A percentile compares a stretch with the other conserved stretches of the same genome.
These are phyloP conservation scores for Scaptomyza hsui DNA, from an alignment of 1,140 invertebrate species.

Conservation along the genomic window DNA sequence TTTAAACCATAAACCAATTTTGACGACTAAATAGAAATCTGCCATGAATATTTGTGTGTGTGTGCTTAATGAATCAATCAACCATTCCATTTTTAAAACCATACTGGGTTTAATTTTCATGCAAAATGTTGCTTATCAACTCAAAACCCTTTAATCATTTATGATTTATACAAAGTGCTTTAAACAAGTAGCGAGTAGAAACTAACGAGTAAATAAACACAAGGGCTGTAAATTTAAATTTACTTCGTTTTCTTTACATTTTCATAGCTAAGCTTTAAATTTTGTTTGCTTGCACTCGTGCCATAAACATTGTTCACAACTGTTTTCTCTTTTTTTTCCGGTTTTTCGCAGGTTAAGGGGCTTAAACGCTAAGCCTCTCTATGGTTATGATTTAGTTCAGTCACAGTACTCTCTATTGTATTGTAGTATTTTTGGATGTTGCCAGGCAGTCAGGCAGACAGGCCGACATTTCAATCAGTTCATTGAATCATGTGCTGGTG, in stretches of 20 bases:
- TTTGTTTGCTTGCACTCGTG: neutral
- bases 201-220: too few relatives aligned
- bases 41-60: too few relatives aligned
- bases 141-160: too few relatives aligned
- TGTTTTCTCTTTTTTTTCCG: constrained; percentile 7
- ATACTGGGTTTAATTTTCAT: too few relatives aligned
- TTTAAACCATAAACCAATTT: too few relatives aligned
- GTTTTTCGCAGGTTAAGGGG: constrained; percentile 17
- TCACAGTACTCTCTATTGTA: neutral
- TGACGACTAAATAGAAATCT: too few relatives aligned
- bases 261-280: neutral
- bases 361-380: constrained; percentile 1
- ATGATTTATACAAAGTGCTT: too few relatives aligned
- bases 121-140: too few relatives aligned
- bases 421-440: neutral
- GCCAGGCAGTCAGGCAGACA: neutral
- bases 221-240: too few relatives aligned
- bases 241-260: neutral
- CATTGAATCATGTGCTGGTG: constrained; percentile 32
- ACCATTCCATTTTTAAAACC: too few relatives aligned
- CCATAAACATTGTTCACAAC: neutral
- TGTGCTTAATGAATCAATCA: too few relatives aligned
- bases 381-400: neutral
- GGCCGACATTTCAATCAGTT: constrained; percentile 36
- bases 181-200: too few relatives aligned